Evolutionary conservation across 2,888 invertebrate species (phyloP).

Genomic region (Chymomyza procnemis): DNA sequence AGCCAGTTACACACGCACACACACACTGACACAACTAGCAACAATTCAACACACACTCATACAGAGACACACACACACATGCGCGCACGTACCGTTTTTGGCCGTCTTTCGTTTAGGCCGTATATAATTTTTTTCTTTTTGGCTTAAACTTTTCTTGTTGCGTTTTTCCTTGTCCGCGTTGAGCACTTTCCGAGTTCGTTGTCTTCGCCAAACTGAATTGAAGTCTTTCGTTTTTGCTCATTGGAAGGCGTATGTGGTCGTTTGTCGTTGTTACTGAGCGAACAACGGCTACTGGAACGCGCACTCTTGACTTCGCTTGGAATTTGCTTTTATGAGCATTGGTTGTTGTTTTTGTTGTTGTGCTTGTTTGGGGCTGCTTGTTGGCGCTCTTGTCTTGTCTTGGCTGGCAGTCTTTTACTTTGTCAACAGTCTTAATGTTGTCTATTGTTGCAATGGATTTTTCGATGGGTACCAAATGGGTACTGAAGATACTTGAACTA

Average conservation of each 20-base stretch:
- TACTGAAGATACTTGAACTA: slow-evolving; percentile 8
- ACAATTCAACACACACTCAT: background rate
- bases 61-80: slow-evolving; percentile 29
- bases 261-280: slow-evolving; percentile 14
- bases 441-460: slow-evolving; percentile 12
- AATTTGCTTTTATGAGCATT: slow-evolving; percentile 12
- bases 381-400: too few species aligned
- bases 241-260: slow-evolving; percentile 49
- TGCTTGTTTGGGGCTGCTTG: background rate
- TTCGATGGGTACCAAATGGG: background rate
- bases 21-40: slow-evolving; percentile 18
- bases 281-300: too few species aligned
- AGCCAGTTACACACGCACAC: slow-evolving; percentile 37
- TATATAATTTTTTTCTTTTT: slow-evolving; percentile 34
- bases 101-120: slow-evolving; percentile 22
- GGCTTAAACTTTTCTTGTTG: slow-evolving; percentile 31
- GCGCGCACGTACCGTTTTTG: slow-evolving; percentile 68
- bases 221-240: slow-evolving; percentile 78
- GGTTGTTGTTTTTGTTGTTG: slow-evolving; percentile 32
- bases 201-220: slow-evolving; percentile 78
- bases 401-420: slow-evolving; percentile 13
- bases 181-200: slow-evolving; percentile 77
- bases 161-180: slow-evolving; percentile 52
- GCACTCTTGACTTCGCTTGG: background rate
- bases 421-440: slow-evolving; percentile 17